Percentiles rank a stretch among this genome's conserved stretches.
Conservation (phyloP, 2,797 vertebrate species). For the Epinephelus malabaricus region DNA sequence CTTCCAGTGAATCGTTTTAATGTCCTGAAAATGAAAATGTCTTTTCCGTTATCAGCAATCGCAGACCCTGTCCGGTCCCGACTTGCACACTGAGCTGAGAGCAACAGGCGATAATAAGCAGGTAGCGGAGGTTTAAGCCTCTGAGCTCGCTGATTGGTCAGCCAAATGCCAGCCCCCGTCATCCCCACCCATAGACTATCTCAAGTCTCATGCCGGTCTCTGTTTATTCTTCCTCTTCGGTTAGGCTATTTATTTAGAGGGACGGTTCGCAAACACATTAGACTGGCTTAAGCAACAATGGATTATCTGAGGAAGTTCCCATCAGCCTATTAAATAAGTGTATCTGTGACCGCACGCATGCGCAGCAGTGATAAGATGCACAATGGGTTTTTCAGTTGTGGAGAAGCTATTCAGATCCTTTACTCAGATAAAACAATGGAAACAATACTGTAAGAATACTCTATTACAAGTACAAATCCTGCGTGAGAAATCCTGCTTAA, state of each 20-base stretch:
- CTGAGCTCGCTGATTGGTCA: constrained; percentile 48
- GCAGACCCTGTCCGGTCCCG: neutral
- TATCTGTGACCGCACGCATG: neutral
- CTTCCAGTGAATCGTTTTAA: no score
- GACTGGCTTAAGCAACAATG: no score
- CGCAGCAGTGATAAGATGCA: neutral
- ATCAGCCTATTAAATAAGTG: neutral
- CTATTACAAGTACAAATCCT: neutral
- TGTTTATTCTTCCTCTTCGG: neutral
- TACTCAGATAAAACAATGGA: no score
- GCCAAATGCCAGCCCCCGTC: neutral
- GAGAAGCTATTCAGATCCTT: no score
- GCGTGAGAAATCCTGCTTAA: neutral
- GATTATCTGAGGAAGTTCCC: no score
- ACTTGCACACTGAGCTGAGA: neutral
- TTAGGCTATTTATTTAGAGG: neutral
- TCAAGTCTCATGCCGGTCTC: neutral
- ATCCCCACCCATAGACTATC: neutral
- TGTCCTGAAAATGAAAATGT: no score
- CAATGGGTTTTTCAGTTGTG: no score
- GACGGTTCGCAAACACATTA: neutral
- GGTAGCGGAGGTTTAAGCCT: neutral
- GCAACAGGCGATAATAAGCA: neutral
- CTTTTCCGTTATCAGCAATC: neutral
- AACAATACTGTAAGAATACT: no score